Base-by-base conservation (phyloP, 2,888 invertebrate genomes). In the Ashinkailepas kermadecensis region DNA sequence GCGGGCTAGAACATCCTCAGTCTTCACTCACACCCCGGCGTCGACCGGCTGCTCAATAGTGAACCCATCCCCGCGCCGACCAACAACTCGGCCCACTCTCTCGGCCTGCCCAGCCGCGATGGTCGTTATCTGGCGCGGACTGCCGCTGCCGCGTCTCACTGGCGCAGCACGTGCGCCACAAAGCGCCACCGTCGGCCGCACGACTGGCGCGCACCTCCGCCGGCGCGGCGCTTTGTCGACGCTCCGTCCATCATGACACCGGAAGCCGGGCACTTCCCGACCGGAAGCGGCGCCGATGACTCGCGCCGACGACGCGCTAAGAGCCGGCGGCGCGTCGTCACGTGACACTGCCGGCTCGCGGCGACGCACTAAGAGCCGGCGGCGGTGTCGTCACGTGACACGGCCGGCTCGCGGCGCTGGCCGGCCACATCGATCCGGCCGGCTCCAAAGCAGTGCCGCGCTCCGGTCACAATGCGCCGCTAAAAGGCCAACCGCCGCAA, bases 401-500 rank as follows among this genome's bases (percentile, higher is more conserved):
- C 74, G 21, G 21, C 74, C 2, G 74, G 10, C 15, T 21, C 56
- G 7, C 10, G 7, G 39, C 23, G 23, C 74, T 54, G 23, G 23
- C 56, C 15, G 10, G 12, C 10, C 21, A 54, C 11, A 56, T 9
- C 25, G 25, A n/a, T 13, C 25, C 25, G 13, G 8, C 25, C 67
- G 56, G 54, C 21, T 18, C 8, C 56, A 56, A 56, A 23, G 74
- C 12, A 9, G 54, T 56, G 25, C 21, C 74, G 21, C 54, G 8
- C 54, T 12, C 13, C 8, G 54, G 54, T 21, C 74, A 74, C 74
- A 74, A 74, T 74, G 56, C 74, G 15, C 74, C 21, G 56, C 74
- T 74, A 74, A 74, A 74, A 74, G 74, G 74, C 74, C 74, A 21
- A 18, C 18, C 3, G 54, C 74, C 18, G 74, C 74, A 54, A 74